A percentile compares a stretch with the other conserved stretches of the same genome.
Evolutionary conservation across 2,888 invertebrate genomes (phyloP).

Genomic region (Tipula unca): DNA sequence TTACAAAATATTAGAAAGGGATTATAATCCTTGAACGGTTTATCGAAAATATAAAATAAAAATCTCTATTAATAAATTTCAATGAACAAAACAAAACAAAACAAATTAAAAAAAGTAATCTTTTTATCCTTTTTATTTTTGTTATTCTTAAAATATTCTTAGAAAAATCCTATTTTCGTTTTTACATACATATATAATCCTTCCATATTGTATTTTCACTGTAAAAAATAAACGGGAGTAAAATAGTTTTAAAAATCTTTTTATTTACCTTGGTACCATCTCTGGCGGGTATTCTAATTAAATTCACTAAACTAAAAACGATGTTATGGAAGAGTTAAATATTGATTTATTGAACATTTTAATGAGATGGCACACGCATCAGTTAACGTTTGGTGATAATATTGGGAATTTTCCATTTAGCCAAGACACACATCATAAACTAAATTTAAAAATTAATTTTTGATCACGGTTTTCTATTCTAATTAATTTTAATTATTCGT

Average conservation of each 20-base stretch:
- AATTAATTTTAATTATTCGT: too few relatives aligned
- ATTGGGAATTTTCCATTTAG: too few relatives aligned
- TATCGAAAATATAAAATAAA: not conserved
- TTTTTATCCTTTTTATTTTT: not conserved
- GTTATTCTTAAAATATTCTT: not conserved
- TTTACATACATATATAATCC: not conserved
- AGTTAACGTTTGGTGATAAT: too few relatives aligned
- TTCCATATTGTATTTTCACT: not conserved
- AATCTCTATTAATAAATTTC: not conserved
- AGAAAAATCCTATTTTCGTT: not conserved
- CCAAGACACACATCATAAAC: too few relatives aligned
- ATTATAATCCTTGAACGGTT: conserved; percentile 3
- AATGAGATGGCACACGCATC: too few relatives aligned
- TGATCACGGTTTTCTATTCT: too few relatives aligned
- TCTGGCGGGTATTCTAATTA: not conserved
- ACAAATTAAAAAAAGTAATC: not conserved
- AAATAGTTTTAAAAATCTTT: not conserved
- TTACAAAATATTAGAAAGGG: not conserved
- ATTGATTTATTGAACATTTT: too few relatives aligned
- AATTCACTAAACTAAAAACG: not conserved
- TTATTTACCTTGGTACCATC: not conserved
- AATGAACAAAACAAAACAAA: not conserved
- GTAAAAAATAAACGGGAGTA: not conserved
- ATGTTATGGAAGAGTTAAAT: not conserved
- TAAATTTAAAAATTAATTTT: too few relatives aligned